phyloP scores from a whole-genome alignment of 2,797 vertebrate species.

The Dicrostonyx torquatus region DNA sequence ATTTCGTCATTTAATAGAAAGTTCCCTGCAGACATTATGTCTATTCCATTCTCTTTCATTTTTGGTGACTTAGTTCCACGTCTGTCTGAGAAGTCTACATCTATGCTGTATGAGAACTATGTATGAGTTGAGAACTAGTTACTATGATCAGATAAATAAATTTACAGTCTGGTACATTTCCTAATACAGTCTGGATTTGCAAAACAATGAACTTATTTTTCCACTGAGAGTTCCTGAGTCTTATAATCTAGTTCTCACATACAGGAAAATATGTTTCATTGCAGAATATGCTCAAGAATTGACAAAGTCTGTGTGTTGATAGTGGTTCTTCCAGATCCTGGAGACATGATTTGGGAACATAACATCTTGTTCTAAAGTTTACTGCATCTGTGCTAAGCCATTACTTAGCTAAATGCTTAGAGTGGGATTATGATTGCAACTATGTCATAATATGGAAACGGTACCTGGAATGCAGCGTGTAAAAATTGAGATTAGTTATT shows the following conservation, averaged over 20 bases:
- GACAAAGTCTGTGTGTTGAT: neutral
- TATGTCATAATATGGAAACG: neutral
- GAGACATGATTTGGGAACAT: neutral
- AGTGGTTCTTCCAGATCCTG: neutral
- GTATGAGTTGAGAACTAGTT: no score
- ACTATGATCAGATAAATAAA: neutral
- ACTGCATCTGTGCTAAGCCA: neutral
- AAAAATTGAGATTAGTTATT: conserved; percentile 30
- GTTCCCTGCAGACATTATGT: neutral
- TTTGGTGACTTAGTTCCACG: conserved; percentile 6
- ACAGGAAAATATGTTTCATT: neutral
- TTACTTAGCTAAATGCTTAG: conserved; percentile 3
- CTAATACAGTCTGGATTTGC: neutral
- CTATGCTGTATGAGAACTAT: neutral
- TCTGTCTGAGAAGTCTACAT: neutral
- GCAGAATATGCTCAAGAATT: neutral
- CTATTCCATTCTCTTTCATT: neutral
- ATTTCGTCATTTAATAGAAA: conserved; percentile 20
- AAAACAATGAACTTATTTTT: conserved; percentile 6
- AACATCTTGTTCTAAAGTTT: conserved; percentile 30
- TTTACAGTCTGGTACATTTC: neutral
- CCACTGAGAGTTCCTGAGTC: neutral
- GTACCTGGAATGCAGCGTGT: neutral
- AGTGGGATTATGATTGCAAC: neutral
- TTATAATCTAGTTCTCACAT: neutral